Conservation (phyloP, 2,797 vertebrate species). For the Gallinago stenura region DNA sequence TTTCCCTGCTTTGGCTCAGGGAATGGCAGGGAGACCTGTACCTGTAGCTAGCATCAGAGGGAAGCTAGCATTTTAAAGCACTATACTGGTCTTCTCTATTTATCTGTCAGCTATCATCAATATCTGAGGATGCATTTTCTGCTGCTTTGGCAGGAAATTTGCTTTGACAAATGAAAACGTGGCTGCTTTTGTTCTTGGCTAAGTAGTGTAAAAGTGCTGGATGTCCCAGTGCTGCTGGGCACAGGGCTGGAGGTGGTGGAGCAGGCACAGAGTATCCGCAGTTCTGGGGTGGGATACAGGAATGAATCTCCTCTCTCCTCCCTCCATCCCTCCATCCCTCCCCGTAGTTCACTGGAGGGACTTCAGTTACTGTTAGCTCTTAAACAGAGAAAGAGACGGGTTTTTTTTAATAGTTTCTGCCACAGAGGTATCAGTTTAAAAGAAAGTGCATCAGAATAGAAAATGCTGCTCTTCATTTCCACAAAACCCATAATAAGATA, state of each 20-base stretch:
- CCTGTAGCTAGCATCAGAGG: neutral
- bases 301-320: neutral
- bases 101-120: neutral
- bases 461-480: neutral
- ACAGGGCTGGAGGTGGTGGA: neutral
- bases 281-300: neutral
- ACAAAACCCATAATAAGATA: neutral
- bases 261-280: accelerated
- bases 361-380: neutral
- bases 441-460: neutral
- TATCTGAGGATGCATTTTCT: neutral
- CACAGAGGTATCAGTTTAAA: neutral
- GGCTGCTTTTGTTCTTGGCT: constrained; percentile 10
- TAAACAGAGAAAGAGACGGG: neutral
- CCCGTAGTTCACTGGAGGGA: neutral
- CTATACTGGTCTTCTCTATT: neutral
- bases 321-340: neutral
- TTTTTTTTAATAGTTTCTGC: neutral
- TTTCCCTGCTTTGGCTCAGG: neutral
- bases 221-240: neutral
- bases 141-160: constrained; percentile 7
- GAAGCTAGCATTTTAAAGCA: neutral
- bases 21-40: neutral
- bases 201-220: neutral
- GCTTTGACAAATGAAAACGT: neutral